These are phyloP conservation scores for Euplexia lucipara DNA, from an alignment of 2,888 invertebrate species.

Conservation along the genomic window DNA sequence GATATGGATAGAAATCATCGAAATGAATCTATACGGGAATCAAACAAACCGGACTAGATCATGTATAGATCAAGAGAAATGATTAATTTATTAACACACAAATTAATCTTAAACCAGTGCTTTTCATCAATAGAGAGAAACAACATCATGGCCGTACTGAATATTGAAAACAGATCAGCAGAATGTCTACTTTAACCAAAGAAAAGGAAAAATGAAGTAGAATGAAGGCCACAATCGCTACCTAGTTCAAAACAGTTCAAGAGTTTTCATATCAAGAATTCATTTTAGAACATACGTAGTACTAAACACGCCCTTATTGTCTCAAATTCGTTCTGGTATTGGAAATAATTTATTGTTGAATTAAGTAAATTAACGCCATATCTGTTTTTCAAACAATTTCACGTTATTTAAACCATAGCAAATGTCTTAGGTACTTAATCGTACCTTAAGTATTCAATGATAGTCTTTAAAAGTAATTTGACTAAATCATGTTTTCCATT, in stretches of 20 bases:
- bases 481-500: no score
- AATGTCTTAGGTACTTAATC: no score
- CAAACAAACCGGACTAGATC: not conserved
- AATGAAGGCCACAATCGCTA: not conserved
- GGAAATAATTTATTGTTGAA: no score
- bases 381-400: not conserved
- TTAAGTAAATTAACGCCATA: not conserved
- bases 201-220: not conserved
- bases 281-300: not conserved
- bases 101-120: not conserved
- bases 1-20: not conserved
- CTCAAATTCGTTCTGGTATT: not conserved
- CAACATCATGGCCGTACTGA: not conserved
- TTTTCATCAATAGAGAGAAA: constrained; percentile 19
- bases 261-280: not conserved
- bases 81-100: constrained; percentile 5
- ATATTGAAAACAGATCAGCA: constrained; percentile 1
- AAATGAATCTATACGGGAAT: not conserved
- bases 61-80: not conserved
- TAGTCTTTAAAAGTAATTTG: no score
- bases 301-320: not conserved
- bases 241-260: not conserved
- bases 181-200: constrained; percentile 6
- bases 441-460: no score
- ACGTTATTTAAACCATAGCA: no score